These are phyloP conservation scores for Teinopalpus imperialis DNA, from an alignment of 2,888 invertebrate genomes.

Conservation along the genomic window DNA sequence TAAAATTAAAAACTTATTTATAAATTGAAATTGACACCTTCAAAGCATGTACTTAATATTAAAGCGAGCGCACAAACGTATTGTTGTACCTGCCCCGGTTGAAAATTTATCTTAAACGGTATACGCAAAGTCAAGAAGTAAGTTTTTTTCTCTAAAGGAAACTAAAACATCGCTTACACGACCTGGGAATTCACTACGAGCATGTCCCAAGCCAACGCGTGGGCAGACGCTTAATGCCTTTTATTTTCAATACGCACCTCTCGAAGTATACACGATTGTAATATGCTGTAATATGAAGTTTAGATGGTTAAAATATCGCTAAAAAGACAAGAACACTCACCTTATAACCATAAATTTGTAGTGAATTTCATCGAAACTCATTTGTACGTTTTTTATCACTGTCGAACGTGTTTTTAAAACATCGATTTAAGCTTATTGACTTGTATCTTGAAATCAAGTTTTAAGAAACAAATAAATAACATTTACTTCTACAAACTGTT, in stretches of 20 bases:
- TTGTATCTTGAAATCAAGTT: neutral
- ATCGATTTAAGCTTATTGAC: conserved; percentile 1
- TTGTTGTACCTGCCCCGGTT: too few species aligned
- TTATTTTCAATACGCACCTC: conserved; percentile 71
- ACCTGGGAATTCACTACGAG: conserved; percentile 55
- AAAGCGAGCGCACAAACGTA: too few species aligned
- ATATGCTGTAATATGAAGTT: conserved; percentile 48
- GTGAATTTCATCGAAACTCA: conserved; percentile 4
- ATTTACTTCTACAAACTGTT: conserved; percentile 5
- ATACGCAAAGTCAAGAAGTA: too few species aligned
- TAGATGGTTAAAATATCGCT: conserved; percentile 33
- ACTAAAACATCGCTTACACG: conserved; percentile 27
- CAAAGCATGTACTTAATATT: too few species aligned
- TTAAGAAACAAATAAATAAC: conserved; percentile 7
- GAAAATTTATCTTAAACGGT: too few species aligned
- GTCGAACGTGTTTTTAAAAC: conserved; percentile 9
- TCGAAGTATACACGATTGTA: conserved; percentile 54
- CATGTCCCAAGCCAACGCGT: conserved; percentile 53
- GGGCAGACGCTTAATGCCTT: conserved; percentile 70
- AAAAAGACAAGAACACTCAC: conserved; percentile 15
- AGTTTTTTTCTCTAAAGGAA: conserved; percentile 4
- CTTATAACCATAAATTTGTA: conserved; percentile 15
- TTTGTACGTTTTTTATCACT: conserved; percentile 8
- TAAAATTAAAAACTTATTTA: too few species aligned
- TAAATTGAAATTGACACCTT: too few species aligned